Evolutionary conservation across 2,113 vertebrate genomes (phyloP).

Genomic region (Equus przewalskii): DNA sequence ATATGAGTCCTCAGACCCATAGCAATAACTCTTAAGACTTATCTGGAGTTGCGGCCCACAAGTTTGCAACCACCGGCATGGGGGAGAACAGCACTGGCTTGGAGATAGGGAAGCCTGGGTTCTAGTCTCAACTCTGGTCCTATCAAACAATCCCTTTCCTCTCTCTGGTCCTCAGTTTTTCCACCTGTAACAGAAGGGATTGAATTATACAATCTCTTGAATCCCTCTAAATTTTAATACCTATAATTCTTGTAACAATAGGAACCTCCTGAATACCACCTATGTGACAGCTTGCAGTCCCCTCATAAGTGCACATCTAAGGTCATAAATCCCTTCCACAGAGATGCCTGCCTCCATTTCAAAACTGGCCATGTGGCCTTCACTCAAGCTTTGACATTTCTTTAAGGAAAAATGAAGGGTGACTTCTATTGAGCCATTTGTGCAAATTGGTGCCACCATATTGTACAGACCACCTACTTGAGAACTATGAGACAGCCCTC

Average conservation of each 20-base stretch:
- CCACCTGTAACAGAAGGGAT: not conserved
- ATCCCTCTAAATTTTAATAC: not conserved
- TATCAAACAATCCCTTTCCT: not conserved
- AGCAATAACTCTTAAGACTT: not conserved
- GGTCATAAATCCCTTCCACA: not conserved
- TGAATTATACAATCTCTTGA: not conserved
- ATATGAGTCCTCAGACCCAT: not conserved
- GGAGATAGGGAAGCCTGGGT: not conserved
- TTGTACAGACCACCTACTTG: not conserved
- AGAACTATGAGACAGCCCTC: not conserved
- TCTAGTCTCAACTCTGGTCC: not conserved
- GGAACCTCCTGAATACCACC: not conserved
- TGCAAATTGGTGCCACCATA: not conserved
- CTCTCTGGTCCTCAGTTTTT: not conserved
- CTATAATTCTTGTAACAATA: not conserved
- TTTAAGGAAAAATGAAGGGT: not conserved
- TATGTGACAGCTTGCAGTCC: not conserved
- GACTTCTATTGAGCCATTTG: not conserved
- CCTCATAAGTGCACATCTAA: too few relatives aligned
- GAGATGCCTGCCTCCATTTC: not conserved
- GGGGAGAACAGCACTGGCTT: not conserved
- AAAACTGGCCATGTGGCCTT: not conserved
- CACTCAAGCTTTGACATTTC: not conserved
- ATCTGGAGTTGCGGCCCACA: not conserved
- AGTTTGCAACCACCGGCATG: not conserved